A percentile compares a stretch with the other conserved stretches of the same genome.
Conservation (phyloP, 2,888 invertebrate species). For the Hydrotaea diabolus region DNA sequence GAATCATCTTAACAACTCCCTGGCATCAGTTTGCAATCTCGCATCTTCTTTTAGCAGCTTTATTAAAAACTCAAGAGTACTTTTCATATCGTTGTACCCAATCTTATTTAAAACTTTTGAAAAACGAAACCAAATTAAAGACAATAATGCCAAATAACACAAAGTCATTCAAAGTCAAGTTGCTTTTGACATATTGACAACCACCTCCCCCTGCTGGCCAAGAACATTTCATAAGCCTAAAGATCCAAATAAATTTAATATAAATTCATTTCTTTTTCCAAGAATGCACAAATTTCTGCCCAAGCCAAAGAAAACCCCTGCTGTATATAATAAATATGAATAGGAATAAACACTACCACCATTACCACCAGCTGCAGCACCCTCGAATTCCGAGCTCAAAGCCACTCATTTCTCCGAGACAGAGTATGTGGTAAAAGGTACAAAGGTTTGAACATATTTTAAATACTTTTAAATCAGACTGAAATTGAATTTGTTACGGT, state of each 20-base stretch:
- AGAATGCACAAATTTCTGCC: neutral
- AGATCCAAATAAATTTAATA: constrained; percentile 28
- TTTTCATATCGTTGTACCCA: too few species aligned
- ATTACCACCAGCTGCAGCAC: neutral
- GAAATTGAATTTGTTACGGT: constrained; percentile 77
- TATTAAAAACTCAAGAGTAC: too few species aligned
- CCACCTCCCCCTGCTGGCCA: too few species aligned
- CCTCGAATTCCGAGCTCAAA: too few species aligned
- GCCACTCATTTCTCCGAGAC: neutral
- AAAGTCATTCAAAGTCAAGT: constrained; percentile 2
- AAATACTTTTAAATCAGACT: constrained; percentile 69
- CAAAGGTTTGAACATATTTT: constrained; percentile 46
- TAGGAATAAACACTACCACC: neutral
- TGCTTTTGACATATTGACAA: neutral
- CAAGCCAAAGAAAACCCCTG: neutral
- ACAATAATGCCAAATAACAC: neutral
- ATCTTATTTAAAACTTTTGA: neutral
- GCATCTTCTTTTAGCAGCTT: too few species aligned
- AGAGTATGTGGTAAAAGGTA: neutral
- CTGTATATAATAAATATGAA: constrained; percentile 12
- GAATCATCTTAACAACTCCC: too few species aligned
- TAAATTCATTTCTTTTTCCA: neutral
- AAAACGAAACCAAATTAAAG: neutral
- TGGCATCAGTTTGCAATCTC: too few species aligned
- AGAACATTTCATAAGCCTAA: neutral